phyloP scores from a whole-genome alignment of 2,113 vertebrate species.

The Elaphurus davidianus region DNA sequence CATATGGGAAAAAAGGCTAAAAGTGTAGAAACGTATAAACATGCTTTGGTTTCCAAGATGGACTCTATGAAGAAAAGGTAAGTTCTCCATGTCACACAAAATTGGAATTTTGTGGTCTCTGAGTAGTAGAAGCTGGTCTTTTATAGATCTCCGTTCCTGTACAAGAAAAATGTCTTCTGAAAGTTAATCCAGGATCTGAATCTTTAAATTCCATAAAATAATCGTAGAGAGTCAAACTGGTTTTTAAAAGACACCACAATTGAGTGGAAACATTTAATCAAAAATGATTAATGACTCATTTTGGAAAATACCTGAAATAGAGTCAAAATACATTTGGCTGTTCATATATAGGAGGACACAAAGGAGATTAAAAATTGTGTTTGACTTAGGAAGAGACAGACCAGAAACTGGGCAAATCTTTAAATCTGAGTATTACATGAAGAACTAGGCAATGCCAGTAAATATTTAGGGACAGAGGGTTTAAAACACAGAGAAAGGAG shows the following conservation, averaged over 20 bases:
- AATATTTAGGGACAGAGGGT: neutral
- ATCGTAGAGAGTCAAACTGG: neutral
- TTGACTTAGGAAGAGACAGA: neutral
- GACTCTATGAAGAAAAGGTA: neutral
- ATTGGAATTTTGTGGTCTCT: neutral
- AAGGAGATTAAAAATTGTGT: neutral
- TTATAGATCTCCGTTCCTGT: neutral
- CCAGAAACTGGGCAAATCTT: neutral
- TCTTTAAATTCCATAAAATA: constrained; percentile 4
- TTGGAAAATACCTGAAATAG: neutral
- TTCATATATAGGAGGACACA: neutral
- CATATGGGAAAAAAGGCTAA: neutral
- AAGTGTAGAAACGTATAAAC: neutral
- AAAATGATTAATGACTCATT: neutral
- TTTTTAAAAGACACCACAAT: neutral
- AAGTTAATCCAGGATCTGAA: constrained; percentile 3
- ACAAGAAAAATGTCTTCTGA: neutral
- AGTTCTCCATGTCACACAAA: neutral
- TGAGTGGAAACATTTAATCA: constrained; percentile 27
- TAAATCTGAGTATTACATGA: neutral
- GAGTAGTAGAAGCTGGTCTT: neutral
- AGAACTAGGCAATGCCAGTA: neutral
- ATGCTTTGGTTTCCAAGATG: neutral
- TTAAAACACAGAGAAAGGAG: neutral
- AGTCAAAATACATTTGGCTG: neutral